Evolutionary conservation across 2,797 vertebrate genomes (phyloP).

Genomic region (Amblyopsis hoosieri): DNA sequence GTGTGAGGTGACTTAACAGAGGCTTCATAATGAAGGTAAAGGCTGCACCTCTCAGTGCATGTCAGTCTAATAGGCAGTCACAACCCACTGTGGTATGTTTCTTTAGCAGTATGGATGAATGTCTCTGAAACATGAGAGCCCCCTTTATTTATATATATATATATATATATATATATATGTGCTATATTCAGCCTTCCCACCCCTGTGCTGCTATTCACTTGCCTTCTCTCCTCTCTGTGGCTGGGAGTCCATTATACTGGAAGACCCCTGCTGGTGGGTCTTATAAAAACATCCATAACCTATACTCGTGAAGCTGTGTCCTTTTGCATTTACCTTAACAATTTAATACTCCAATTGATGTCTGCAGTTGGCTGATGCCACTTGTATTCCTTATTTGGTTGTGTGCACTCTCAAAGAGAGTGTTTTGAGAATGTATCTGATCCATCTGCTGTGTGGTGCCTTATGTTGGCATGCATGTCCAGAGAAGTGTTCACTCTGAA

Average conservation of each 20-base stretch:
- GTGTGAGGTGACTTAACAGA: conserved; percentile 40
- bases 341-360: too few relatives aligned
- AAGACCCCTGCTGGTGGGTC: conserved; percentile 63
- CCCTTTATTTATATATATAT: conserved; percentile 44
- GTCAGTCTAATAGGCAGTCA: conserved; percentile 61
- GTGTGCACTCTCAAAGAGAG: background rate
- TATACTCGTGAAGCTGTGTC: conserved; percentile 19
- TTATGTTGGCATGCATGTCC: conserved; percentile 16
- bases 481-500: conserved; percentile 29
- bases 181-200: conserved; percentile 61
- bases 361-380: too few relatives aligned
- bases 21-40: conserved; percentile 46
- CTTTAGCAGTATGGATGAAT: conserved; percentile 32
- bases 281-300: conserved; percentile 44
- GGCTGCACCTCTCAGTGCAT: conserved; percentile 47
- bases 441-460: conserved; percentile 5
- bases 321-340: background rate
- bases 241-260: conserved; percentile 19
- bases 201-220: conserved; percentile 54
- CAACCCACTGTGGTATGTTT: conserved; percentile 32
- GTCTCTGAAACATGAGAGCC: conserved; percentile 42
- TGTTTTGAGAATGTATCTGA: background rate
- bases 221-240: conserved; percentile 5
- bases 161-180: conserved; percentile 37
- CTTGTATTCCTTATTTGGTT: background rate